Conservation (phyloP, 2,888 invertebrate species). For the Drosophila formosana region DNA sequence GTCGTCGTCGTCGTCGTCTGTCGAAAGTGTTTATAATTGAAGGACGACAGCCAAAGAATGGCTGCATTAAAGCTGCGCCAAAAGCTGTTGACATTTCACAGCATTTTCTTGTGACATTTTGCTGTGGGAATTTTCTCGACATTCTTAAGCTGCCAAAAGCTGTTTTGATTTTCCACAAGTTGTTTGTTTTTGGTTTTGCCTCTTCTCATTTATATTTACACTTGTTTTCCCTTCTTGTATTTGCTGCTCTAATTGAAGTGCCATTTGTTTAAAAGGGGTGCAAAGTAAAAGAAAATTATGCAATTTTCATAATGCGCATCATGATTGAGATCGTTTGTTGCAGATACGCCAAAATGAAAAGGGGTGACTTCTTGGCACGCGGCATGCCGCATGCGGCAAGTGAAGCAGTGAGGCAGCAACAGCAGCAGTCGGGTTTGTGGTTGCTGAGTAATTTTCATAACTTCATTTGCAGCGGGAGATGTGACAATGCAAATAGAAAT, state of each 20-base stretch:
- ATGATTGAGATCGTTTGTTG: constrained; percentile 69
- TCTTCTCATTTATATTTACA: constrained; percentile 39
- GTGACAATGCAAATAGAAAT: constrained; percentile 52
- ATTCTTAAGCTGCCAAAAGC: constrained; percentile 40
- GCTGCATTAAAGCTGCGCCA: constrained; percentile 45
- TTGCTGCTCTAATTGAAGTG: constrained; percentile 73
- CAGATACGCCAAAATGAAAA: constrained; percentile 35
- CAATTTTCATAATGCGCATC: constrained; percentile 76
- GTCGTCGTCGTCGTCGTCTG: background rate
- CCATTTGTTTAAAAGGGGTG: constrained; percentile 32
- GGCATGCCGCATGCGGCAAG: constrained; percentile 30
- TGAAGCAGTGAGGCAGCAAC: background rate
- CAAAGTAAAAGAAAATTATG: constrained; percentile 59
- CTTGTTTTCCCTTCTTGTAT: constrained; percentile 51
- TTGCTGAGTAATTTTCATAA: constrained; percentile 63
- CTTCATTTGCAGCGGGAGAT: constrained; percentile 68
- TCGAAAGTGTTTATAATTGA: constrained; percentile 67
- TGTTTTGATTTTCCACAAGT: constrained; percentile 37
- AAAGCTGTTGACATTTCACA: constrained; percentile 43
- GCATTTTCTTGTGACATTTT: constrained; percentile 14
- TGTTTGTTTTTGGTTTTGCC: constrained; percentile 3
- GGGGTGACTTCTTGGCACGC: constrained; percentile 50
- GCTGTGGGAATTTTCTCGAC: background rate
- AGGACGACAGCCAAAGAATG: constrained; percentile 43
- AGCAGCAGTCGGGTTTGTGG: constrained; percentile 28